Conservation (phyloP, 2,888 invertebrate species). For the Myopa tessellatipennis region DNA sequence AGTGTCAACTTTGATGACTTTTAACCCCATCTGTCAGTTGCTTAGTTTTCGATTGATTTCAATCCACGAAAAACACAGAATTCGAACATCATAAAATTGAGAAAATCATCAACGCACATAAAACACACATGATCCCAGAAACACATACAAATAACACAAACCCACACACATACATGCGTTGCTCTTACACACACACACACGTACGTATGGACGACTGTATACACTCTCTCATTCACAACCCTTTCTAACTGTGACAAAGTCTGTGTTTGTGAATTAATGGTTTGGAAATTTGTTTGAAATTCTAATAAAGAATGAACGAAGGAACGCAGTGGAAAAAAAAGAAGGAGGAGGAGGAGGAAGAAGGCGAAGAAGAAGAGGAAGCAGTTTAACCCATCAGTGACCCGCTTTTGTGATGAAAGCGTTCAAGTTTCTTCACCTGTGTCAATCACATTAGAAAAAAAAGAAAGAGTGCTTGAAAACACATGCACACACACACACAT, state of each 20-base stretch:
- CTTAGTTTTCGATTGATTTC: not conserved
- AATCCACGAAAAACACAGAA: too few relatives aligned
- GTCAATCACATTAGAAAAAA: slow-evolving; percentile 42
- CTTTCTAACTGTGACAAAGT: slow-evolving; percentile 44
- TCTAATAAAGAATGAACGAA: slow-evolving; percentile 7
- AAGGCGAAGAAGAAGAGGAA: not conserved
- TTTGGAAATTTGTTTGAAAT: slow-evolving; percentile 54
- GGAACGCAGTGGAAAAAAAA: not conserved
- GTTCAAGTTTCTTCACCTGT: slow-evolving; percentile 40
- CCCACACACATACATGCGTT: not conserved
- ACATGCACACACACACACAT: not conserved
- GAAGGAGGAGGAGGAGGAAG: not conserved
- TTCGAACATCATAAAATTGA: not conserved
- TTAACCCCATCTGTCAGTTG: not conserved
- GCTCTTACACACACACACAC: not conserved
- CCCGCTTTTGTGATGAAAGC: slow-evolving; percentile 41
- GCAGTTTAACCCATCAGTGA: slow-evolving; percentile 40
- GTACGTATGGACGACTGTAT: too few relatives aligned
- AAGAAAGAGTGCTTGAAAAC: not conserved
- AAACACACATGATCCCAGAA: not conserved
- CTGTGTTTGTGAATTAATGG: slow-evolving; percentile 56
- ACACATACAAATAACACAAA: slow-evolving; percentile 23
- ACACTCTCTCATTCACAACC: not conserved
- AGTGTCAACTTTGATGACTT: too few relatives aligned
- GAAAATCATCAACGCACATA: not conserved